Evolutionary conservation across 2,888 invertebrate species (phyloP).

Genomic region (Apotomis turbidana): DNA sequence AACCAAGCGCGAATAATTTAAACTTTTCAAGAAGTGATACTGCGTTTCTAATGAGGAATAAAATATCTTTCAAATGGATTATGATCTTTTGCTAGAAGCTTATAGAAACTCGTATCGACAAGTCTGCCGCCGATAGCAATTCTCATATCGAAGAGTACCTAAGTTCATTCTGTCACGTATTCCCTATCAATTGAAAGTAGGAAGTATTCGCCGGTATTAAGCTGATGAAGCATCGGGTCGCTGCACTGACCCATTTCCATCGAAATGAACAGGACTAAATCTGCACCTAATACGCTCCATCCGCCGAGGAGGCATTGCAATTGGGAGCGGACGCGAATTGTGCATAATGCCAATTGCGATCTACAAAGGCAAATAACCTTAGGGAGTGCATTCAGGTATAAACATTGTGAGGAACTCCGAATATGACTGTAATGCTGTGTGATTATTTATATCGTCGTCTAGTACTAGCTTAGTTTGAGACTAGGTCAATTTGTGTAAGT

Average conservation of each 20-base stretch:
- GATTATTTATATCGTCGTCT: too few species aligned
- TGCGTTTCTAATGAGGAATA: too few species aligned
- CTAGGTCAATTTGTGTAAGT: too few species aligned
- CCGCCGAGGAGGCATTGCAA: constrained; percentile 49
- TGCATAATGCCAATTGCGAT: constrained; percentile 35
- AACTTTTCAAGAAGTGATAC: too few species aligned
- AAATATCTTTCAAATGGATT: too few species aligned
- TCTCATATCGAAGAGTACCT: neutral
- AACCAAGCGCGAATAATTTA: too few species aligned
- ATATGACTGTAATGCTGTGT: neutral
- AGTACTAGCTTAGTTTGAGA: too few species aligned
- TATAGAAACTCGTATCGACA: neutral
- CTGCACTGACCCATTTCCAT: constrained; percentile 57
- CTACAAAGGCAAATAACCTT: constrained; percentile 15
- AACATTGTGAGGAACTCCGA: neutral
- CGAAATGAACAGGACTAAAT: constrained; percentile 57
- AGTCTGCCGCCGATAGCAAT: neutral
- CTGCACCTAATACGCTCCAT: constrained; percentile 57
- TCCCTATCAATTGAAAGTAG: neutral
- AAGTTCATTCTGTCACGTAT: neutral
- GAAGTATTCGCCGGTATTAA: neutral
- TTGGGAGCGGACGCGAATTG: constrained; percentile 35
- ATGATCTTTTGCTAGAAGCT: too few species aligned
- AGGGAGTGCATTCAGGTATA: neutral
- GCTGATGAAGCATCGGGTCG: constrained; percentile 39